phyloP scores from a whole-genome alignment of 92 coral and sea anemone genomes.

The Bergia sp. region DNA sequence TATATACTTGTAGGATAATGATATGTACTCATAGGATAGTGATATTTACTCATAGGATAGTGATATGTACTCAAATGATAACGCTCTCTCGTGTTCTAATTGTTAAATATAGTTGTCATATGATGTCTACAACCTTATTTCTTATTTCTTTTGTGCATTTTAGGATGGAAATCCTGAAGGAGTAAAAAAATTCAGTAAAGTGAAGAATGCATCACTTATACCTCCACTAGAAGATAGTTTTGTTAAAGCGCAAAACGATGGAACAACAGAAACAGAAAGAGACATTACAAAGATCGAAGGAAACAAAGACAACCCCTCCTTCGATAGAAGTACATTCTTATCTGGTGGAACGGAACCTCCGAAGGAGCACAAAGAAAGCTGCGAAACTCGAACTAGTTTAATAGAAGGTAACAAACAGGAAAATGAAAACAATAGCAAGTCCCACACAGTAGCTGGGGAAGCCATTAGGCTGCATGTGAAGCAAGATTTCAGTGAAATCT shows the following conservation, averaged over 20 bases:
- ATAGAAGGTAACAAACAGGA: neutral
- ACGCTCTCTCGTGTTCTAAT: no score
- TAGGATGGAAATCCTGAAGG: slow-evolving; percentile 58
- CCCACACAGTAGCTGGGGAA: neutral
- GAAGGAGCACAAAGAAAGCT: neutral
- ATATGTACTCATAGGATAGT: no score
- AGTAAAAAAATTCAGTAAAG: slow-evolving; percentile 17
- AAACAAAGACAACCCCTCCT: neutral
- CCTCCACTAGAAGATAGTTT: slow-evolving; percentile 75
- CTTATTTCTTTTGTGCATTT: neutral
- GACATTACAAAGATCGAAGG: neutral
- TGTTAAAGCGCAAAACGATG: slow-evolving; percentile 63
- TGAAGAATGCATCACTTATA: slow-evolving; percentile 21
- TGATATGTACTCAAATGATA: no score
- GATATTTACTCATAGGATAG: no score
- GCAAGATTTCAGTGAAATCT: slow-evolving; percentile 84
- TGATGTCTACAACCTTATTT: no score
- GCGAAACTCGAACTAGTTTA: neutral
- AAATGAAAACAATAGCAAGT: neutral
- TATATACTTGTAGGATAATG: no score
- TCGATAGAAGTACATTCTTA: neutral
- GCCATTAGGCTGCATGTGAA: slow-evolving; percentile 59
- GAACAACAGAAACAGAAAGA: slow-evolving; percentile 6
- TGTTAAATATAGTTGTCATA: no score
- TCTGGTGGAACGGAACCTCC: neutral